phyloP scores from a whole-genome alignment of 2,888 invertebrate species.

The Physocephala rufipes region DNA sequence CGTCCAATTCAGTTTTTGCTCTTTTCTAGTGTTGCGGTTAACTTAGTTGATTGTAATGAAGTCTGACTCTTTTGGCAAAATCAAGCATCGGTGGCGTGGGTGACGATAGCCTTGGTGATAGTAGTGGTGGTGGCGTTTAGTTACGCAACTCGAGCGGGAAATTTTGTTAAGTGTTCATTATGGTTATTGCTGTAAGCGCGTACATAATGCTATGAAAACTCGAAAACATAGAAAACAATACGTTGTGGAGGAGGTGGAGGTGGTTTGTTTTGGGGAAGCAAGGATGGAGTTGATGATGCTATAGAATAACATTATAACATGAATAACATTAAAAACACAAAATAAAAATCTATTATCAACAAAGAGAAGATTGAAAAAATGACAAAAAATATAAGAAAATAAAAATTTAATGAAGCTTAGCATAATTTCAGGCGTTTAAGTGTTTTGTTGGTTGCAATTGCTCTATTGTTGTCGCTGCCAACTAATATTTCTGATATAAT shows the following conservation, averaged over 20 bases:
- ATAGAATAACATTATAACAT: too few relatives aligned
- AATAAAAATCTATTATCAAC: not conserved
- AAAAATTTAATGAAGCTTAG: not conserved
- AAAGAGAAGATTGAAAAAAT: not conserved
- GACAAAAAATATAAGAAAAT: not conserved
- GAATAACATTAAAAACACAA: not conserved
- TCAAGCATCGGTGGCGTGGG: not conserved
- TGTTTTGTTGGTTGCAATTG: too few relatives aligned
- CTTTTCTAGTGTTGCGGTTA: not conserved
- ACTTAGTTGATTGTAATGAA: constrained; percentile 8
- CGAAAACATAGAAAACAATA: too few relatives aligned
- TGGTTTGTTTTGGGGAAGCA: too few relatives aligned
- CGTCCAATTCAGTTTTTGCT: constrained; percentile 4
- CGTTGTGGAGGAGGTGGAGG: too few relatives aligned
- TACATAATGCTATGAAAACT: not conserved
- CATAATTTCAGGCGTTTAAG: not conserved
- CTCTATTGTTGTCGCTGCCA: too few relatives aligned
- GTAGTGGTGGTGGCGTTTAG: not conserved
- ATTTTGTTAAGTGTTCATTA: not conserved
- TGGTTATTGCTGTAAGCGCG: not conserved
- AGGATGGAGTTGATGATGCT: too few relatives aligned
- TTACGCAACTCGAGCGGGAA: not conserved
- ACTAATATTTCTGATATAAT: too few relatives aligned
- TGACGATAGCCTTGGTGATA: not conserved
- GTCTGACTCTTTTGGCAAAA: not conserved